Base-by-base conservation (phyloP, 2,113 vertebrate species). In the Aptenodytes forsteri region DNA sequence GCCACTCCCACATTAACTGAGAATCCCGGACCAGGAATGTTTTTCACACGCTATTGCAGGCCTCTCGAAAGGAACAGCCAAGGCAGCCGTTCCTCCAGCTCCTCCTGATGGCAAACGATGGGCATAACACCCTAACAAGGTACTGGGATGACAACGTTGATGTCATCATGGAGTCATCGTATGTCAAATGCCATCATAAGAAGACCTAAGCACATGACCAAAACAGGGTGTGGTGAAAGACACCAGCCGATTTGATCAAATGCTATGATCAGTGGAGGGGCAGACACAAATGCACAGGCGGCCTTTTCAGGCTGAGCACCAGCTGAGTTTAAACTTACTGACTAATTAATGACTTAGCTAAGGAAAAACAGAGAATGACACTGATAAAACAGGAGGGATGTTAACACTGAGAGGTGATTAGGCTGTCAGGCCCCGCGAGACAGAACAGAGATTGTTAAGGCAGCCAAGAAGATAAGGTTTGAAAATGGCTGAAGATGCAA, bases 11-110 rank as follows among this genome's bases (percentile, higher is more conserved):
- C 11, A 4, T 26, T 6, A 49, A 78, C 26, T 3, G 23, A 36
- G 38, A 76, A 78, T 25, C 56, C 69, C 26, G 6, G 10, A 16
- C 34, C 18, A 1, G 38, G 18, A 92, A 32, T 12, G 42, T 21
- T 83, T 65, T 20, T 11, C 79, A 32, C 9, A 0, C 1, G 1
- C 9, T 13, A 3, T 1, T 7, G 27, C n/a, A 26, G 23, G 3
- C 13, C 8, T 54, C 42, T 36, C 22, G 1, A 13, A 9, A 30
- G 19, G 10, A 62, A 32, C 26, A 38, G 42, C 66, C 54, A 3
- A 32, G 26, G 34, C 58, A 26, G n/a, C 8, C 32, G 11, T 55
- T 90, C 91, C 83, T 91, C 62, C 44, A 59, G 81, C 93, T 83
- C 97, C 94, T 73, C 96, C 97, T 67, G 50, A 59, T 54, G 95